A percentile compares a stretch with the other conserved stretches of the same genome.
phyloP scores from a whole-genome alignment of 1,140 invertebrate genomes.

The Lamellibrachia luymesi region DNA sequence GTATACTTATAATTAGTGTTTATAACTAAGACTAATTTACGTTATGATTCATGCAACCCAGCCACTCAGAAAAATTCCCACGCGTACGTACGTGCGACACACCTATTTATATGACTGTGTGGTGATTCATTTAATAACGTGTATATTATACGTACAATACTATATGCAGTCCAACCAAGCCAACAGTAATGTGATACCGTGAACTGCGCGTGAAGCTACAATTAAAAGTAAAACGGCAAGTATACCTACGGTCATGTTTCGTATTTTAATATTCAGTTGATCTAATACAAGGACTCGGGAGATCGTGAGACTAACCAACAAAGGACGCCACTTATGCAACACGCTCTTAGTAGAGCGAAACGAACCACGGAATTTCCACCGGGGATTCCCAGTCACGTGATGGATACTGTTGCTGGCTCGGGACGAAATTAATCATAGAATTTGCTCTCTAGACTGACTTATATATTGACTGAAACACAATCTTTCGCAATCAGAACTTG shows the following conservation, averaged over 20 bases:
- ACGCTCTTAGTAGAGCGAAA: background rate
- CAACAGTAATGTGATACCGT: background rate
- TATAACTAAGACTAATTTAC: background rate
- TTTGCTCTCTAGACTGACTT: background rate
- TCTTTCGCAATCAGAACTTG: background rate
- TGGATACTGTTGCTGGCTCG: background rate
- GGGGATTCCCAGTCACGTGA: constrained; percentile 10
- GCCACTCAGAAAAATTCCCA: background rate
- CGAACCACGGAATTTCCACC: background rate
- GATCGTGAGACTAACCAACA: background rate
- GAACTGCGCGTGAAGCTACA: background rate
- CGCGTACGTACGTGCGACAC: background rate
- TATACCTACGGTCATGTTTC: background rate
- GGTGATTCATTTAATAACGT: background rate
- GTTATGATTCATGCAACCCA: background rate
- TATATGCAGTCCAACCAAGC: background rate
- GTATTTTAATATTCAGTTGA: background rate
- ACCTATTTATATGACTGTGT: background rate
- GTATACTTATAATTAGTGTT: background rate
- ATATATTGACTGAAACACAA: background rate
- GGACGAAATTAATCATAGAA: background rate
- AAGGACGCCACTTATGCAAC: background rate
- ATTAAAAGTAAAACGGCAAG: background rate
- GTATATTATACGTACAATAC: background rate
- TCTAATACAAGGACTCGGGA: background rate